phyloP scores from a whole-genome alignment of 2,888 invertebrate genomes.

The Melipona bicolor region DNA sequence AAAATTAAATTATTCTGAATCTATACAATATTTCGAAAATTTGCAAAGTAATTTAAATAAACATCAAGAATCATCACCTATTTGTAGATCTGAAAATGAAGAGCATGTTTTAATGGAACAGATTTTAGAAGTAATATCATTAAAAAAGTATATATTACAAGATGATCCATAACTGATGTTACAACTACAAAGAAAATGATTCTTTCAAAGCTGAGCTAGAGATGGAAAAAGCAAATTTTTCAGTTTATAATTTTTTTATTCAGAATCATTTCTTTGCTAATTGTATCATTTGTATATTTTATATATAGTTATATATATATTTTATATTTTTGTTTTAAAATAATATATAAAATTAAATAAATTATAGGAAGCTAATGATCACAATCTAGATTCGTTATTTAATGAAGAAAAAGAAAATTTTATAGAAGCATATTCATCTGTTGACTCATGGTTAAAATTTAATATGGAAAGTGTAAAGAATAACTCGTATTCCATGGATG shows the following conservation, averaged over 20 bases:
- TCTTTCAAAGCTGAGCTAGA: background rate
- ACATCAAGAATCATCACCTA: background rate
- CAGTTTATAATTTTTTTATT: background rate
- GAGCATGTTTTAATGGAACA: background rate
- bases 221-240: background rate
- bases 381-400: slow-evolving; percentile 25
- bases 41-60: slow-evolving; percentile 37
- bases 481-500: slow-evolving; percentile 56
- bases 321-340: background rate
- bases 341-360: slow-evolving; percentile 8
- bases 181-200: background rate
- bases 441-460: slow-evolving; percentile 47
- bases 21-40: slow-evolving; percentile 57
- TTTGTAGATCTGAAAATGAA: background rate
- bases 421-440: slow-evolving; percentile 64
- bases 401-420: slow-evolving; percentile 63
- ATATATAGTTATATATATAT: background rate
- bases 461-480: slow-evolving; percentile 15
- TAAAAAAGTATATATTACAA: background rate
- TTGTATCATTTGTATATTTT: background rate
- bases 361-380: slow-evolving; percentile 20
- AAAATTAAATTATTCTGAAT: slow-evolving; percentile 58
- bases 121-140: slow-evolving; percentile 1
- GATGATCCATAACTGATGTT: background rate
- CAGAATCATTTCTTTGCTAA: background rate